Evolutionary conservation across 2,888 invertebrate species (phyloP), one percentile per base, ranked within the genome.

Genomic region (Sceliomorpha sp.): DNA sequence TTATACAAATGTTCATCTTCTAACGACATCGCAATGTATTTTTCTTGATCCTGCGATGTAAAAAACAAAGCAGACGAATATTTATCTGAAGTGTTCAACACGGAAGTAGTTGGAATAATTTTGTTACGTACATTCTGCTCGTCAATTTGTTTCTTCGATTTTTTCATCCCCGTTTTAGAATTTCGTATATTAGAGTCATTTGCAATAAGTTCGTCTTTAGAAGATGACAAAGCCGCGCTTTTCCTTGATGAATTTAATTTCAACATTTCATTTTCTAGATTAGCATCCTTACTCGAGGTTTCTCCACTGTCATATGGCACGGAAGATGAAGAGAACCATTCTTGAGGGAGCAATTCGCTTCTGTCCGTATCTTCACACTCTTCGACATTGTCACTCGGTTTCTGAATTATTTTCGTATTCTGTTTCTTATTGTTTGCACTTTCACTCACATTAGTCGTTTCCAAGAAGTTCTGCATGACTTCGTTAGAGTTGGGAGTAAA

Each of bases 401-500:
- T 58, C 15, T 15, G n/a, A n/a, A n/a, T n/a, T 14, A 17, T 59
- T 20, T 34, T 48, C 39, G 5, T 39, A 5, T 20, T 8, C 14
- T 8, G 14, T 15, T 44, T 10, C 20, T 9, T 42, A 13, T 9
- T 14, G 1, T 31, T 12, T 37, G n/a, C n/a, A n/a, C n/a, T n/a
- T n/a, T n/a, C n/a, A n/a, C n/a, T n/a, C n/a, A n/a, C n/a, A n/a
- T 64, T 56, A 0, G 58, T 24, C 4, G 58, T 20, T 9, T 27
- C 10, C 1, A 66, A 32, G 26, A 58, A 53, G 12, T 37, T 59
- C 8, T 70, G 51, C 15, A 56, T 55, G 2, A 67, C 59, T 24
- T 76, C 73, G 34, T 63, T 70, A 7, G 58, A 50, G 9, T 56
- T 68, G 2, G 72, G 78, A 39, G 71, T 77, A 39, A 86, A 84